phyloP scores from a whole-genome alignment of 1,140 invertebrate genomes.

The Trigoniulus corallinus region DNA sequence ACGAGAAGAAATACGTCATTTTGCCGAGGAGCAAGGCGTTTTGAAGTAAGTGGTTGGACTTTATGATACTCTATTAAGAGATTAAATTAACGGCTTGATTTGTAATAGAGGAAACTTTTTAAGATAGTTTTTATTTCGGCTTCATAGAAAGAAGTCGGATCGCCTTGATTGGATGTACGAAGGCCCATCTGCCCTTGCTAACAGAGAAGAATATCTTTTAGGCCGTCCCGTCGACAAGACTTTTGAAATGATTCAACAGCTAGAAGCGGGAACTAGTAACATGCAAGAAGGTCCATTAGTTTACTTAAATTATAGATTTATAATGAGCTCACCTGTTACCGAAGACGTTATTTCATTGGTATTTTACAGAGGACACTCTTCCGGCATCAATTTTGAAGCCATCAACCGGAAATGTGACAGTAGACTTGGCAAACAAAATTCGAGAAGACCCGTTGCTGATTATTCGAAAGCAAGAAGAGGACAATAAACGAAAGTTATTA shows the following conservation, averaged over 20 bases:
- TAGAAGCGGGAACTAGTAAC: slow-evolving; percentile 35
- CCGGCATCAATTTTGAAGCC: slow-evolving; percentile 7
- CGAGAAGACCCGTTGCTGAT: slow-evolving; percentile 76
- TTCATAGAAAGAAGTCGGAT: slow-evolving; percentile 16
- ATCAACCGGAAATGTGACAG: slow-evolving; percentile 19
- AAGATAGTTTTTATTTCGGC: background rate
- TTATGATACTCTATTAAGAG: background rate
- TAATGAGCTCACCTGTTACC: slow-evolving; percentile 13
- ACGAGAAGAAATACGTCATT: slow-evolving; percentile 31
- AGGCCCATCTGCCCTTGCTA: slow-evolving; percentile 49
- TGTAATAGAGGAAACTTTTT: background rate
- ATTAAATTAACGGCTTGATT: background rate
- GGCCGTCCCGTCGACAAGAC: slow-evolving; percentile 72
- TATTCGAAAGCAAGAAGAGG: slow-evolving; percentile 70
- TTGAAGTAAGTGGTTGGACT: slow-evolving; percentile 16
- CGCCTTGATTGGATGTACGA: slow-evolving; percentile 83
- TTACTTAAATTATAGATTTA: slow-evolving; percentile 14
- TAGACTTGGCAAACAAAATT: slow-evolving; percentile 62
- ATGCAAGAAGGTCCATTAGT: too few relatives aligned
- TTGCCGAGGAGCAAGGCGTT: slow-evolving; percentile 34
- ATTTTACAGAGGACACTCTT: background rate
- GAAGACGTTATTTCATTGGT: background rate
- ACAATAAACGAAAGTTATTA: slow-evolving; percentile 55
- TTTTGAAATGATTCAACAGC: slow-evolving; percentile 46
- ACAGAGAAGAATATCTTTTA: slow-evolving; percentile 77